Evolutionary conservation across 2,888 invertebrate species (phyloP).

Genomic region (Scotopteryx bipunctaria): DNA sequence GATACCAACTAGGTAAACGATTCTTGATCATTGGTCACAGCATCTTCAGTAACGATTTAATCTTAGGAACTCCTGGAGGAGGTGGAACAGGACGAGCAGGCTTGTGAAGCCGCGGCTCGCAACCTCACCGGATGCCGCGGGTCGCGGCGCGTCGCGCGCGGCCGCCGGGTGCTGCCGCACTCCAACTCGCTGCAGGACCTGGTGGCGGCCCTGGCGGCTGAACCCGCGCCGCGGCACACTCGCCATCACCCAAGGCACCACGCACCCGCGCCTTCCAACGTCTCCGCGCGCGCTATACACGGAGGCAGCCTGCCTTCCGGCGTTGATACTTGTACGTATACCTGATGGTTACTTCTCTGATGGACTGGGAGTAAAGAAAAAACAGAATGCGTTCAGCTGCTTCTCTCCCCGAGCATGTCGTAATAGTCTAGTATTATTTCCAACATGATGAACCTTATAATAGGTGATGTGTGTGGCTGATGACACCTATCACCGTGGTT

Average conservation of each 20-base stretch:
- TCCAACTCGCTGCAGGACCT: constrained; percentile 85
- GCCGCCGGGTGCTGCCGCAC: constrained; percentile 74
- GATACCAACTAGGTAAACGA: not conserved
- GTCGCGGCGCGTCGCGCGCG: constrained; percentile 64
- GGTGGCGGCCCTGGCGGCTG: constrained; percentile 77
- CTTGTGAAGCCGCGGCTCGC: constrained; percentile 79
- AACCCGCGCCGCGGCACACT: constrained; percentile 55
- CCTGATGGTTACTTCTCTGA: not conserved
- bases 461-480: too few relatives aligned
- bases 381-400: too few relatives aligned
- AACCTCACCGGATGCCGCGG: constrained; percentile 65
- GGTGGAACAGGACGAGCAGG: constrained; percentile 89
- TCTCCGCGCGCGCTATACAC: constrained; percentile 71
- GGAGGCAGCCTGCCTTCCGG: constrained; percentile 79
- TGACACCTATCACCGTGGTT: too few relatives aligned
- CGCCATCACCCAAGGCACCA: constrained; percentile 51
- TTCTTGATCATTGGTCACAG: not conserved
- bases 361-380: not conserved
- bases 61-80: constrained; percentile 89
- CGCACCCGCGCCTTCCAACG: constrained; percentile 55
- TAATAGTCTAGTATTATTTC: too few relatives aligned
- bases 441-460: too few relatives aligned
- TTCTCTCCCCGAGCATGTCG: too few relatives aligned
- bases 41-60: not conserved
- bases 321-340: constrained; percentile 68